Conservation (phyloP, 1,140 invertebrate genomes). For the Drosophila grimshawi region DNA sequence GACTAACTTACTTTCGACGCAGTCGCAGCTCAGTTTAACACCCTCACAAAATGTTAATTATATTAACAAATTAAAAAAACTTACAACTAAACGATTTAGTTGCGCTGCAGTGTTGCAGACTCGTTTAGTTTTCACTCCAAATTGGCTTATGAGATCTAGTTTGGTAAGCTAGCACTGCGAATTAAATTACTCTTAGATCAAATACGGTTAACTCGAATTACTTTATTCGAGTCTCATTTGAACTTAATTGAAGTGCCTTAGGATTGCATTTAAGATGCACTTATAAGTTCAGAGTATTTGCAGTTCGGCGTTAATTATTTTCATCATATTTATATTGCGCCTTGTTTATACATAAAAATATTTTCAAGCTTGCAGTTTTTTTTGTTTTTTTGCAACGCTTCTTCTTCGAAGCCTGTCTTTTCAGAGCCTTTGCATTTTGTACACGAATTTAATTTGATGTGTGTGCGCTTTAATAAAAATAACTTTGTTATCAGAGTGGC, state of each 20-base stretch:
- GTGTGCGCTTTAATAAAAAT: slow-evolving; percentile 61
- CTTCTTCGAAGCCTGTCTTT: slow-evolving; percentile 2
- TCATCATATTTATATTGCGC: slow-evolving; percentile 57
- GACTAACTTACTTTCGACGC: slow-evolving; percentile 44
- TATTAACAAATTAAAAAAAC: neutral
- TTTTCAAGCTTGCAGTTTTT: slow-evolving; percentile 62
- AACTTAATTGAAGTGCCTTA: too few species aligned
- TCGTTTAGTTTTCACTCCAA: too few species aligned
- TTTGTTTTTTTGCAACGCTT: slow-evolving; percentile 13
- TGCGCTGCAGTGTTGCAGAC: neutral
- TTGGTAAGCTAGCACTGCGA: too few species aligned
- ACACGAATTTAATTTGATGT: slow-evolving; percentile 57
- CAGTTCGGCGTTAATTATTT: neutral
- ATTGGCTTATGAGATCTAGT: too few species aligned
- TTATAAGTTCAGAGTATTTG: neutral
- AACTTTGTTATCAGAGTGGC: slow-evolving; percentile 45
- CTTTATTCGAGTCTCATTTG: too few species aligned
- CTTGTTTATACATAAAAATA: slow-evolving; percentile 76
- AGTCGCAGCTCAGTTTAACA: slow-evolving; percentile 33
- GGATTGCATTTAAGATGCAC: too few species aligned
- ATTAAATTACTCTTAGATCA: too few species aligned
- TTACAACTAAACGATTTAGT: neutral
- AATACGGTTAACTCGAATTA: too few species aligned
- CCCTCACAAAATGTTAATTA: slow-evolving; percentile 4
- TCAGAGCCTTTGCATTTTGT: slow-evolving; percentile 39